A percentile compares a stretch with the other conserved stretches of the same genome.
Evolutionary conservation across 2,797 vertebrate species (phyloP).

Genomic region (Sebastes matsubarae): DNA sequence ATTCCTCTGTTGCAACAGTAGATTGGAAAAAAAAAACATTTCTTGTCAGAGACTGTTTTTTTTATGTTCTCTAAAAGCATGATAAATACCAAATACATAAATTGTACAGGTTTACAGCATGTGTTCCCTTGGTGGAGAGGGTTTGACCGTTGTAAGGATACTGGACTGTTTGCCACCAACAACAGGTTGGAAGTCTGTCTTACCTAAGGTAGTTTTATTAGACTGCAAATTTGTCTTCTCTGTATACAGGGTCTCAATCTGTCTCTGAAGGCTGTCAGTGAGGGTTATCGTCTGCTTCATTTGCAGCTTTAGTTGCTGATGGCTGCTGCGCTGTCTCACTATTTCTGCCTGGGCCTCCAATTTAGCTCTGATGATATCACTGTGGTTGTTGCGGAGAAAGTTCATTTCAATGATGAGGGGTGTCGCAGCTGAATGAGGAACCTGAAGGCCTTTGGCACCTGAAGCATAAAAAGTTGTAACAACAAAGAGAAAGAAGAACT

Average conservation of each 20-base stretch:
- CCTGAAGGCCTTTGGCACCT: slow-evolving; percentile 65
- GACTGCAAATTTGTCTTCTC: slow-evolving; percentile 33
- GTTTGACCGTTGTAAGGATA: neutral
- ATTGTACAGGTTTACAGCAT: neutral
- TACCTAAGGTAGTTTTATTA: slow-evolving; percentile 49
- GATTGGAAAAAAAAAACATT: neutral
- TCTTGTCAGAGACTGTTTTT: neutral
- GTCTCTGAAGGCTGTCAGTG: slow-evolving; percentile 35
- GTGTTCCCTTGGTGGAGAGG: neutral
- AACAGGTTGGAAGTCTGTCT: neutral
- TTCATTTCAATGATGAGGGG: slow-evolving; percentile 53
- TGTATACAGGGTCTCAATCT: slow-evolving; percentile 30
- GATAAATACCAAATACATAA: neutral
- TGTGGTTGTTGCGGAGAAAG: slow-evolving; percentile 68
- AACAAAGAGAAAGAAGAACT: neutral
- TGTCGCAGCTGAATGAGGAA: slow-evolving; percentile 10
- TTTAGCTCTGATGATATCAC: slow-evolving; percentile 22
- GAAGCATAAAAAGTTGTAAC: neutral
- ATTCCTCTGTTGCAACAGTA: slow-evolving; percentile 56
- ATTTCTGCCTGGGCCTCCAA: slow-evolving; percentile 23
- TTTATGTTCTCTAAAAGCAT: neutral
- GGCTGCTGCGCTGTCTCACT: slow-evolving; percentile 1
- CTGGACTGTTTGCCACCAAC: neutral
- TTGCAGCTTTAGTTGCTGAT: slow-evolving; percentile 16
- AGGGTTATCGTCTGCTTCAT: slow-evolving; percentile 16